These are phyloP conservation scores for Nicator chloris DNA, from an alignment of 2,113 vertebrate species.

Conservation along the genomic window DNA sequence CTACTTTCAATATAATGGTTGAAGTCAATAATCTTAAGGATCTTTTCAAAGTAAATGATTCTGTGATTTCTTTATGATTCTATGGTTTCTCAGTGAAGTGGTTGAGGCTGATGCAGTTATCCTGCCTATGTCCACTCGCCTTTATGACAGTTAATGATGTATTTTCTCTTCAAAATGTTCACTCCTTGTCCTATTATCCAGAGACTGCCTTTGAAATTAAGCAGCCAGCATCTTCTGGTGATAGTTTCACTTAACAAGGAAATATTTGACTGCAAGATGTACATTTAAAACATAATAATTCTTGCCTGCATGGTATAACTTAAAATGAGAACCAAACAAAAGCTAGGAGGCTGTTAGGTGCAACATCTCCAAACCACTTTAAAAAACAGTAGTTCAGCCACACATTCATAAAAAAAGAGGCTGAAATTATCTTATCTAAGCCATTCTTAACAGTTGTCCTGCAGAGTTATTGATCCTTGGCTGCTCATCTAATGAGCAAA, in stretches of 20 bases:
- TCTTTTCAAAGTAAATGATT: neutral
- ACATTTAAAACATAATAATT: neutral
- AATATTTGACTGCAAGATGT: neutral
- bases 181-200: neutral
- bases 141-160: neutral
- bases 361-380: neutral
- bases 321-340: neutral
- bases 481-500: constrained; percentile 42
- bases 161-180: neutral
- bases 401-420: neutral
- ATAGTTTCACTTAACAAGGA: neutral
- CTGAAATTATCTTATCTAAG: constrained; percentile 13
- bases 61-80: neutral
- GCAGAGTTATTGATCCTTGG: constrained; percentile 43
- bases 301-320: neutral
- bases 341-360: neutral
- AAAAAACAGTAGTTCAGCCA: neutral
- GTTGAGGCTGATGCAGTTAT: neutral
- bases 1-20: neutral
- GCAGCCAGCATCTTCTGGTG: neutral
- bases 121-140: neutral
- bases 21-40: neutral
- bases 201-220: neutral
- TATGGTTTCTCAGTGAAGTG: neutral
- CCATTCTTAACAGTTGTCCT: constrained; percentile 32